phyloP scores from a whole-genome alignment of 2,888 invertebrate genomes.

The Petrophora chlorosata region DNA sequence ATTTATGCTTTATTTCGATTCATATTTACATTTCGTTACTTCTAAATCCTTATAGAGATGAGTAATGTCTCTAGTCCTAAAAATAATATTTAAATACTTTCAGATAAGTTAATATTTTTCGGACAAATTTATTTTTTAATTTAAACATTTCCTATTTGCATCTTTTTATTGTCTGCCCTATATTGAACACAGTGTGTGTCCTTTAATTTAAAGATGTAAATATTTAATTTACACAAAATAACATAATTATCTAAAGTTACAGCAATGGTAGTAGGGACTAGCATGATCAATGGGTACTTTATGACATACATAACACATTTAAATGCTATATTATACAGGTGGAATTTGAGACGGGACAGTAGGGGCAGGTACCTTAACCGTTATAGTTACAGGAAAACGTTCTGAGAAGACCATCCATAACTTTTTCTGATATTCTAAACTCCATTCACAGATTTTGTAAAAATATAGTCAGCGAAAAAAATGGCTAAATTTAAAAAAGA shows the following conservation, averaged over 20 bases:
- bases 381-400: too few species aligned
- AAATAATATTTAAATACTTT: slow-evolving; percentile 3
- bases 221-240: slow-evolving; percentile 28
- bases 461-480: too few species aligned
- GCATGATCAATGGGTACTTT: slow-evolving; percentile 33
- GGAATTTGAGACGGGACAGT: too few species aligned
- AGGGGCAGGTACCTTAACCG: too few species aligned
- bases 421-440: too few species aligned
- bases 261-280: slow-evolving; percentile 26
- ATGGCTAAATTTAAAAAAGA: too few species aligned
- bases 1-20: slow-evolving; percentile 73
- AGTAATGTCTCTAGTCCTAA: slow-evolving; percentile 31
- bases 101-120: not conserved
- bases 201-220: slow-evolving; percentile 15
- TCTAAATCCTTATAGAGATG: slow-evolving; percentile 47
- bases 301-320: slow-evolving; percentile 25
- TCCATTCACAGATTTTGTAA: too few species aligned
- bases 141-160: slow-evolving; percentile 18
- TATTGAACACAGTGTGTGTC: slow-evolving; percentile 32
- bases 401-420: too few species aligned
- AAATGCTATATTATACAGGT: slow-evolving; percentile 9
- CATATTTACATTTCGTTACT: slow-evolving; percentile 64
- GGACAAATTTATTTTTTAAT: slow-evolving; percentile 8
- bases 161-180: slow-evolving; percentile 56
- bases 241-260: slow-evolving; percentile 19